A percentile compares a stretch with the other conserved stretches of the same genome.
phyloP scores from a whole-genome alignment of 2,113 vertebrate species.

The Notarius lentiginosus region DNA sequence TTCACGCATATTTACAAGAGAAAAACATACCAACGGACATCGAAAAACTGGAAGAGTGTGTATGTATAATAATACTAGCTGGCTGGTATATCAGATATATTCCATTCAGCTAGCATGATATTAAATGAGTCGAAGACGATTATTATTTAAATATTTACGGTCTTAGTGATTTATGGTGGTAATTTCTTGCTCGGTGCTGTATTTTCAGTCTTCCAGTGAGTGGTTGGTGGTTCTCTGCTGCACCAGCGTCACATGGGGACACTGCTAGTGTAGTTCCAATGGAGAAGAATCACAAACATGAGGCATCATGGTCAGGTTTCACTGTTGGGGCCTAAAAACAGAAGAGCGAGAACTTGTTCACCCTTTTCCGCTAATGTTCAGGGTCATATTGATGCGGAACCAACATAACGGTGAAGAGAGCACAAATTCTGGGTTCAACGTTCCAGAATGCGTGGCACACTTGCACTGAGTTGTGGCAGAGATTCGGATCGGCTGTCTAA shows the following conservation, averaged over 20 bases:
- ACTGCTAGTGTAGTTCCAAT: neutral
- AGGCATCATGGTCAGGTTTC: neutral
- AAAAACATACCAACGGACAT: too few relatives aligned
- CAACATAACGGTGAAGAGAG: neutral
- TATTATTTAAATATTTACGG: too few relatives aligned
- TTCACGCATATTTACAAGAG: too few relatives aligned
- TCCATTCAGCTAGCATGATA: too few relatives aligned
- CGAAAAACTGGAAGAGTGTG: too few relatives aligned
- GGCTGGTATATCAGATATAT: too few relatives aligned
- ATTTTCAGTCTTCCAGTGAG: neutral
- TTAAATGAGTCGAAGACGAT: too few relatives aligned
- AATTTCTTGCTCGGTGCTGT: neutral
- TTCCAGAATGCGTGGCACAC: neutral
- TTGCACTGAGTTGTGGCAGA: too few relatives aligned
- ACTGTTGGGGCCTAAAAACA: neutral
- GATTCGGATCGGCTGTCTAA: too few relatives aligned
- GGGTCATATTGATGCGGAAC: neutral
- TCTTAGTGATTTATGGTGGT: neutral
- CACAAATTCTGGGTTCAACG: neutral
- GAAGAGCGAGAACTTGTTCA: neutral
- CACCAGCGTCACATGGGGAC: neutral
- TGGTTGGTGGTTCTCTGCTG: neutral
- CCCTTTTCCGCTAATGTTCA: neutral
- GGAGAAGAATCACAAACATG: neutral
- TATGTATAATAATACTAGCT: too few relatives aligned